Conservation (phyloP, 2,113 vertebrate species). For the Onychostruthus taczanowskii region DNA sequence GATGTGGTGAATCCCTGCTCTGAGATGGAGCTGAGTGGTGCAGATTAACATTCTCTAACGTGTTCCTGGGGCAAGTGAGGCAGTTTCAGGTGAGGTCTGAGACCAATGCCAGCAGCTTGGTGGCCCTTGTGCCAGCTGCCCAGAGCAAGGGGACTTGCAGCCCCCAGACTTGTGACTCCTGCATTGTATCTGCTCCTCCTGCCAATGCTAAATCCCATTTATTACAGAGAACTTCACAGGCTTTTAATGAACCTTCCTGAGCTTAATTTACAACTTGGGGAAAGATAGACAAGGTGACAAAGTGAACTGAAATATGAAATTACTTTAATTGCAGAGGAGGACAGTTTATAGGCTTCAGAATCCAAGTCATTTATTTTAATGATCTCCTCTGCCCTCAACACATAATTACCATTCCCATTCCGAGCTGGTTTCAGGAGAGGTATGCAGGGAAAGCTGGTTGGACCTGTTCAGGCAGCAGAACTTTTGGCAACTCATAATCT, state of each 20-base stretch:
- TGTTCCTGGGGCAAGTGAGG: neutral
- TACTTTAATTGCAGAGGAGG: slow-evolving; percentile 57
- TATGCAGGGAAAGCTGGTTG: slow-evolving; percentile 37
- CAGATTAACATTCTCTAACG: fast-evolving
- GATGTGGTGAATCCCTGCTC: neutral
- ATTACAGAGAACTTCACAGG: neutral
- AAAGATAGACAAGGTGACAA: slow-evolving; percentile 61
- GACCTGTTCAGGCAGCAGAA: slow-evolving; percentile 17
- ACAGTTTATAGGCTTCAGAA: slow-evolving; percentile 48
- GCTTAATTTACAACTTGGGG: slow-evolving; percentile 38
- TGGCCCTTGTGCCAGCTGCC: neutral
- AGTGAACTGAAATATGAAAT: slow-evolving; percentile 54
- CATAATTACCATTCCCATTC: slow-evolving; percentile 18
- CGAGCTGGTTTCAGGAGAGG: slow-evolving; percentile 15
- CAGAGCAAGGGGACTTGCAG: neutral
- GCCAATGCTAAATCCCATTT: neutral
- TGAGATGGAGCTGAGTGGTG: neutral
- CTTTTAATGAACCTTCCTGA: neutral
- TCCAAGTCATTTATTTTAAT: slow-evolving; percentile 63
- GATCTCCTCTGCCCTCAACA: slow-evolving; percentile 43
- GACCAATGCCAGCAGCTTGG: neutral
- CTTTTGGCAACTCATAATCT: slow-evolving; percentile 27
- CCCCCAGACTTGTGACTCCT: neutral
- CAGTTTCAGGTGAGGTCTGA: neutral
- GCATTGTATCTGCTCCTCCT: neutral